Evolutionary conservation across 1,140 invertebrate species (phyloP).

Genomic region (Aphelenchoides besseyi): DNA sequence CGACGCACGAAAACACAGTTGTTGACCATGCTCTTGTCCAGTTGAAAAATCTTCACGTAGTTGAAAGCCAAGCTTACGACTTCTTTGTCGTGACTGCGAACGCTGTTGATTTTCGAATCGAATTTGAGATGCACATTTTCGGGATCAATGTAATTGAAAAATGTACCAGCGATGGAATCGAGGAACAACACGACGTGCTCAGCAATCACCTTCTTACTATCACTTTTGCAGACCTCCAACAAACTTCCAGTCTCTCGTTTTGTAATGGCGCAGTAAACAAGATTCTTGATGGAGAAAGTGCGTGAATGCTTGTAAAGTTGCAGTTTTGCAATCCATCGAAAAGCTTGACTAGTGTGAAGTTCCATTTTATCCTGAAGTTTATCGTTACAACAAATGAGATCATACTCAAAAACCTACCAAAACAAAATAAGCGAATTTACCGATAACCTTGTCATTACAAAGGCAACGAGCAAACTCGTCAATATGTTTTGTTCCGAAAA

Average conservation of each 20-base stretch:
- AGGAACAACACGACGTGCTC: neutral
- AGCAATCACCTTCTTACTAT: neutral
- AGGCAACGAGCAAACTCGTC: too few relatives aligned
- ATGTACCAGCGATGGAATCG: neutral
- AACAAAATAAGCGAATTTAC: too few relatives aligned
- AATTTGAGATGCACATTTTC: neutral
- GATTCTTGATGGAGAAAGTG: neutral
- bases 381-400: too few relatives aligned
- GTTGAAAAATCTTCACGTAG: neutral
- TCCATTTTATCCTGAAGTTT: too few relatives aligned
- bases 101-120: neutral
- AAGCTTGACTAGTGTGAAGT: too few relatives aligned
- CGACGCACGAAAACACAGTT: slow-evolving; percentile 3
- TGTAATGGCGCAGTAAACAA: neutral
- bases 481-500: too few relatives aligned
- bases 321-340: too few relatives aligned
- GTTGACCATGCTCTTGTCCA: neutral
- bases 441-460: too few relatives aligned
- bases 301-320: neutral
- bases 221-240: neutral
- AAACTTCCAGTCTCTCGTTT: neutral
- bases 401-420: too few relatives aligned
- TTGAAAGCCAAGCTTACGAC: neutral
- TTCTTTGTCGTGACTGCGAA: neutral
- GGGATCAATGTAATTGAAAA: neutral